Evolutionary conservation across 2,113 vertebrate genomes (phyloP).

Genomic region (Austrofundulus limnaeus): DNA sequence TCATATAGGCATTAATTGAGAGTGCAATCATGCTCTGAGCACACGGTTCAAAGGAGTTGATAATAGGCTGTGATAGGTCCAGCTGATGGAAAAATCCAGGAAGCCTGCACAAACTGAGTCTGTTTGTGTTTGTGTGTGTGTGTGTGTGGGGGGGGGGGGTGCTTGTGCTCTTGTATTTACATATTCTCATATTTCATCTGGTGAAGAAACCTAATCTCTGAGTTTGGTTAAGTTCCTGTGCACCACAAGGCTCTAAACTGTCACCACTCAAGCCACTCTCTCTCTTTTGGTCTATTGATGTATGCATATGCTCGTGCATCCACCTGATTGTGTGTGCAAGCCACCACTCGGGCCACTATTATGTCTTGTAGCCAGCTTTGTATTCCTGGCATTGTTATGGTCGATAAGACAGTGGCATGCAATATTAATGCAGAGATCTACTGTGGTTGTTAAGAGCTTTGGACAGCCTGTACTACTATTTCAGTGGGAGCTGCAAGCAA

Average conservation of each 20-base stretch:
- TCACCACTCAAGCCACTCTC: slow-evolving; percentile 37
- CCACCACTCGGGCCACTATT: slow-evolving; percentile 62
- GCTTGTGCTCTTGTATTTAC: slow-evolving; percentile 11
- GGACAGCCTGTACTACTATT: slow-evolving; percentile 84
- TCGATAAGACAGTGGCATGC: slow-evolving; percentile 86
- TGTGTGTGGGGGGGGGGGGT: not conserved
- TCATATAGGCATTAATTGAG: slow-evolving; percentile 76
- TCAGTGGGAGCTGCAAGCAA: slow-evolving; percentile 77
- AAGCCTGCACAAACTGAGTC: slow-evolving; percentile 28
- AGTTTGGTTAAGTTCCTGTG: slow-evolving; percentile 7
- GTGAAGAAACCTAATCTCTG: slow-evolving; percentile 32
- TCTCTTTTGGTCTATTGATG: slow-evolving; percentile 7
- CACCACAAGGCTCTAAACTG: slow-evolving; percentile 23
- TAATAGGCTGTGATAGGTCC: slow-evolving; percentile 79
- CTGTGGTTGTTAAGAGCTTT: slow-evolving; percentile 89
- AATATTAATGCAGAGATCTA: slow-evolving; percentile 93
- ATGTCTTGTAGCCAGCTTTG: slow-evolving; percentile 65
- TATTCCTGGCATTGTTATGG: slow-evolving; percentile 79
- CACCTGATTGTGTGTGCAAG: slow-evolving; percentile 29
- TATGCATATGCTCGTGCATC: slow-evolving; percentile 17
- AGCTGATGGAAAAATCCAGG: slow-evolving; percentile 68
- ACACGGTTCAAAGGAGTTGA: slow-evolving; percentile 77
- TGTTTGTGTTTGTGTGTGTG: slow-evolving; percentile 7
- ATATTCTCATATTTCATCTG: slow-evolving; percentile 1
- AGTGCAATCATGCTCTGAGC: slow-evolving; percentile 74